Base-by-base conservation (phyloP, 2,797 vertebrate genomes). In the Austrolebias charrua region DNA sequence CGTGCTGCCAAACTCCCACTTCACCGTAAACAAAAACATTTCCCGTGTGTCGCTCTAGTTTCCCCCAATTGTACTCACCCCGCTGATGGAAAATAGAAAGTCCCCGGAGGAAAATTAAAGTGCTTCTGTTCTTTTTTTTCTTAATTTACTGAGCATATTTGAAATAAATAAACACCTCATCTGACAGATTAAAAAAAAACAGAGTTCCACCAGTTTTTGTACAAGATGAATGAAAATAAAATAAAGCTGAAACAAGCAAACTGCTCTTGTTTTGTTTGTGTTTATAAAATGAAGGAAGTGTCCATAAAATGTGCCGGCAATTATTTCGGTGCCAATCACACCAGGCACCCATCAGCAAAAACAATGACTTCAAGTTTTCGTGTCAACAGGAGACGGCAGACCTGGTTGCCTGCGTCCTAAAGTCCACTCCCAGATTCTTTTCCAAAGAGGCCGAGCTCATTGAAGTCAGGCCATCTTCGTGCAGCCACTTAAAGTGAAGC, bases 31-130 rank as follows among this genome's bases (percentile, higher is more conserved):
- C 83, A 91, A 89, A 83, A 86, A 89, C 65, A 77, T 88, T 82
- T 85, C 88, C 88, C 71, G 79, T 75, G 64, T 78, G 78, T 74
- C 2, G 10, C n/a, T 67, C 56, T 38, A 20, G 78, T 83, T 92
- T 91, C 91, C 90, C 63, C 24, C 81, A 47, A 91, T 93, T 92
- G 89, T 92, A 46, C 38, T 52, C 50, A 28, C 50, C 31, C 54
- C 63, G 54, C 66, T 4, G 49, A 64, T 80, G 60, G 73, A 60
- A 79, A 67, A 54, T 68, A 60, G 59, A 84, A 82, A 75, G 79
- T 90, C 86, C 87, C 83, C 68, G 14, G 84, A 74, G 89, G 65
- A 64, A 86, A 84, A 91, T 92, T 78, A 84, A 84, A 68, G n/a
- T 38, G 63, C 69, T 84, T 69, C 84, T 78, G 73, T 75, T 79